Evolutionary conservation across 2,113 vertebrate genomes (phyloP).

Genomic region (Phaethon lepturus): DNA sequence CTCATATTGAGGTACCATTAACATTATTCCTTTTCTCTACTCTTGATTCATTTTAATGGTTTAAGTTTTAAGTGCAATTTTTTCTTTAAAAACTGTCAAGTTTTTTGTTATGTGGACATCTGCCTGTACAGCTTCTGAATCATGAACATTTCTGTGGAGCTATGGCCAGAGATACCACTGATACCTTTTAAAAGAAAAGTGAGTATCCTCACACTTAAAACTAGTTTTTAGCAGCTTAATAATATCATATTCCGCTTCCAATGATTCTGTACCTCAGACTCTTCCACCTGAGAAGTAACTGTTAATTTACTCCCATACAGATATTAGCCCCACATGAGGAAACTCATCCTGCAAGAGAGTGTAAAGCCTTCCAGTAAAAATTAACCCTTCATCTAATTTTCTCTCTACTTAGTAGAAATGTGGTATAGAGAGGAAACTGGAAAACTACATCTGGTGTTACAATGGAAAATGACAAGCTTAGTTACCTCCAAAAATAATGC

Average conservation of each 20-base stretch:
- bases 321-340: not conserved
- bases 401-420: not conserved
- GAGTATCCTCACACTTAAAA: not conserved
- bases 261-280: not conserved
- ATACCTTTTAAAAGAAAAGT: not conserved
- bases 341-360: not conserved
- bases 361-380: not conserved
- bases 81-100: not conserved
- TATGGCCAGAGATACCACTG: not conserved
- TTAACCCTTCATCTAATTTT: not conserved
- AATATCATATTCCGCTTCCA: not conserved
- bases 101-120: not conserved
- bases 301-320: not conserved
- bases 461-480: constrained; percentile 19
- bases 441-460: not conserved
- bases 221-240: not conserved
- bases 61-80: not conserved
- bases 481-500: constrained; percentile 32
- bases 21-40: not conserved
- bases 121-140: not conserved
- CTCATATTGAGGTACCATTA: not conserved
- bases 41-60: fast-evolving
- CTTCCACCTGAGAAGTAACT: not conserved
- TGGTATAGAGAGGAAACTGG: constrained; percentile 15
- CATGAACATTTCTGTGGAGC: not conserved